Evolutionary conservation across 2,113 vertebrate genomes (phyloP).

Genomic region (Falcunculus frontatus): DNA sequence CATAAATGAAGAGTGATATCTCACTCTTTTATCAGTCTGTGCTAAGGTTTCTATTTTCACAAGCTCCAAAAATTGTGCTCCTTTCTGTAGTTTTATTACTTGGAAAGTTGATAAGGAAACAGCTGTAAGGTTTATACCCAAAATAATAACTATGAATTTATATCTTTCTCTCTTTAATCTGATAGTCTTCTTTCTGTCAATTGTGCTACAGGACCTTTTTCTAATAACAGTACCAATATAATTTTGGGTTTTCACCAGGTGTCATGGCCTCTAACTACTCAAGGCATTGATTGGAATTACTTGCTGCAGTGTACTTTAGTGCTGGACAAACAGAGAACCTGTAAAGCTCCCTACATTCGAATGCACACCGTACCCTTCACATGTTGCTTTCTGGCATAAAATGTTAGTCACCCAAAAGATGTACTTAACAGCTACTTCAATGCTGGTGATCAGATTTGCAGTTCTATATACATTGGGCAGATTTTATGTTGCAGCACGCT

Average conservation of each 20-base stretch:
- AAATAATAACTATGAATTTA: background rate
- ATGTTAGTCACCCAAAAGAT: background rate
- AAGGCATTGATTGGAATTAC: background rate
- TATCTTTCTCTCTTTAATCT: background rate
- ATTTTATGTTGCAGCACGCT: background rate
- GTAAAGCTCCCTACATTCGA: background rate
- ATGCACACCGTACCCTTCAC: background rate
- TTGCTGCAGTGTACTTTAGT: background rate
- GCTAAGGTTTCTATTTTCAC: background rate
- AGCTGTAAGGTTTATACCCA: background rate
- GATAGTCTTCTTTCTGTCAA: background rate
- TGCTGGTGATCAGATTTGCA: background rate
- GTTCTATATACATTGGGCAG: background rate
- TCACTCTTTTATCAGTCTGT: background rate
- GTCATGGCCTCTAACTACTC: background rate
- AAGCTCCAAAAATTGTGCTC: background rate
- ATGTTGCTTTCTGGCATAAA: background rate
- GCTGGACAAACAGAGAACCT: background rate
- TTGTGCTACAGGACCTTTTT: background rate
- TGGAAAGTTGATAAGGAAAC: background rate
- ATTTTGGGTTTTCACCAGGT: background rate
- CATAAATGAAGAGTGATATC: background rate
- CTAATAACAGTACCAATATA: background rate
- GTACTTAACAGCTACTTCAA: background rate
- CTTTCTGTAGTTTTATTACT: background rate